A percentile compares a stretch with the other conserved stretches of the same genome.
These are phyloP conservation scores for Rhabdomys pumilio DNA, from an alignment of 2,797 vertebrate species.

Conservation along the genomic window DNA sequence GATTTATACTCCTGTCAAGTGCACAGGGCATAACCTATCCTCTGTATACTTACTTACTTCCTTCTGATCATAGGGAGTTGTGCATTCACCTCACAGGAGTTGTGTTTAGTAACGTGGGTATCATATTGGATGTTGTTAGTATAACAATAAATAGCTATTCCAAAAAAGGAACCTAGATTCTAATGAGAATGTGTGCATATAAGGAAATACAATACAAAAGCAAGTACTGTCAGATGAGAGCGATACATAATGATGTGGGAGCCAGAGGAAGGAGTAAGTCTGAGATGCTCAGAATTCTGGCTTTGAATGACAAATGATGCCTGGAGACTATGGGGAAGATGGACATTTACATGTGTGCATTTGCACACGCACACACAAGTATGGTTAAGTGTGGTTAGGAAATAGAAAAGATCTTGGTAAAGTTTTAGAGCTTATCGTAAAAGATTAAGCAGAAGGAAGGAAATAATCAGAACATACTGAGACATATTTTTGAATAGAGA, in stretches of 20 bases:
- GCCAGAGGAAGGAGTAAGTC: background rate
- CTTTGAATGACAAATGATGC: background rate
- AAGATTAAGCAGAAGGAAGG: background rate
- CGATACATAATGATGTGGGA: background rate
- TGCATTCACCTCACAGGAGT: background rate
- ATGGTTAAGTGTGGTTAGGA: background rate
- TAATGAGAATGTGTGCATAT: background rate
- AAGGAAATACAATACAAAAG: background rate
- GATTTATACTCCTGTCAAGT: slow-evolving; percentile 18
- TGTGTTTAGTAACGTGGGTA: background rate
- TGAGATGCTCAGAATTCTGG: background rate
- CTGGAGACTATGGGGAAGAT: background rate
- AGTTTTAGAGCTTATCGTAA: background rate
- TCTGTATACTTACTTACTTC: background rate
- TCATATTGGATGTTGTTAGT: background rate
- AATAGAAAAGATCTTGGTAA: background rate
- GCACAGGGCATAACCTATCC: background rate
- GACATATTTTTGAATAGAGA: background rate
- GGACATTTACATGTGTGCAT: background rate
- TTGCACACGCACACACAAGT: background rate
- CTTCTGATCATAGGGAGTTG: background rate
- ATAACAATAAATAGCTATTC: background rate
- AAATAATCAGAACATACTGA: background rate
- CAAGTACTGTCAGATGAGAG: background rate
- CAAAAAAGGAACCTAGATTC: background rate